Evolutionary conservation across 1,140 invertebrate genomes (phyloP).

Genomic region (Arion vulgaris): DNA sequence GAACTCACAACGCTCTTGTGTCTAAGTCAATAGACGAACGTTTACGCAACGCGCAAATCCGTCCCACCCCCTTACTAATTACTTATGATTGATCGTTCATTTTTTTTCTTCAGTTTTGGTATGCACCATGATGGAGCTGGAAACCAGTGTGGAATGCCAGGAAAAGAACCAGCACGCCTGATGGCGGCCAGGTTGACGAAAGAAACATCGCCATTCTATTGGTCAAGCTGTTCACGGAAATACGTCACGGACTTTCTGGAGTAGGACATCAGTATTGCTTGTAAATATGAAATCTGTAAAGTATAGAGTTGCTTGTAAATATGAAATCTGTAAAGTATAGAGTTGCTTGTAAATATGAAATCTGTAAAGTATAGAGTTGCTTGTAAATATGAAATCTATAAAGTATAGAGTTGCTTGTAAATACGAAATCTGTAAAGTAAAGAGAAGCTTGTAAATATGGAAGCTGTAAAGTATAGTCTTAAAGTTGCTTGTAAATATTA

Average conservation of each 20-base stretch:
- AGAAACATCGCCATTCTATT: constrained; percentile 90
- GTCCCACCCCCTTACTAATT: too few species aligned
- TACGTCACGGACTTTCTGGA: constrained; percentile 75
- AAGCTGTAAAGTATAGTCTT: too few species aligned
- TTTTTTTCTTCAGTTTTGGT: constrained; percentile 82
- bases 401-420: too few species aligned
- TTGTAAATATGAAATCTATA: too few species aligned
- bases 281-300: constrained; percentile 46
- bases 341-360: background rate
- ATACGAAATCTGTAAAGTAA: too few species aligned
- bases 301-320: constrained; percentile 12
- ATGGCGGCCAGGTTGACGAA: constrained; percentile 81
- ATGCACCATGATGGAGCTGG: constrained; percentile 92
- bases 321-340: constrained; percentile 14
- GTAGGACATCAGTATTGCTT: constrained; percentile 60
- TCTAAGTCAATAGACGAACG: too few species aligned
- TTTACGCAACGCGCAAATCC: too few species aligned
- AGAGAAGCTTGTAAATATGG: too few species aligned
- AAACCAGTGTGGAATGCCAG: constrained; percentile 79
- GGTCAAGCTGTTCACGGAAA: constrained; percentile 89
- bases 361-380: too few species aligned
- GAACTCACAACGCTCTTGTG: too few species aligned
- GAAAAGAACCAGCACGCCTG: constrained; percentile 74
- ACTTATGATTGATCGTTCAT: too few species aligned
- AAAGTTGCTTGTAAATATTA: too few species aligned